Evolutionary conservation across 2,797 vertebrate species (phyloP).

Genomic region (Serranus cabrilla): DNA sequence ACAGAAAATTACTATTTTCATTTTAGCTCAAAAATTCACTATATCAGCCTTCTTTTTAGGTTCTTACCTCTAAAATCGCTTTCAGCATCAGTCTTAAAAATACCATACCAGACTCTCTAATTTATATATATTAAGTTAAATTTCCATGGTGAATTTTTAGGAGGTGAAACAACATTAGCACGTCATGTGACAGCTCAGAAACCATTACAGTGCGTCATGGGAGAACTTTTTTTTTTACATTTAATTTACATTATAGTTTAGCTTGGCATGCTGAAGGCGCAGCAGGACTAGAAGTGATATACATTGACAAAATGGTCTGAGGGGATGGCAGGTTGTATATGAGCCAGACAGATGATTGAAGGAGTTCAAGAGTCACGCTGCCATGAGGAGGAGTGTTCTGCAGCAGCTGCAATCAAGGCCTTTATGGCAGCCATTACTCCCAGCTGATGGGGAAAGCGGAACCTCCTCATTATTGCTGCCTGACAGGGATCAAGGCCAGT

Average conservation of each 20-base stretch:
- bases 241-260: slow-evolving; percentile 22
- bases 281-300: slow-evolving; percentile 14
- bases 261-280: slow-evolving; percentile 25
- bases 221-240: neutral
- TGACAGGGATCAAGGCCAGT: slow-evolving; percentile 70
- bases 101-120: neutral
- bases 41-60: too few species aligned
- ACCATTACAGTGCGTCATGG: neutral
- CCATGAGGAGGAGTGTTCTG: slow-evolving; percentile 53
- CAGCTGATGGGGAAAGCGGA: slow-evolving; percentile 65
- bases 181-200: neutral
- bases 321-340: slow-evolving; percentile 40
- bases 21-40: too few species aligned
- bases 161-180: neutral
- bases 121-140: neutral
- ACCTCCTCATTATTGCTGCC: slow-evolving; percentile 67
- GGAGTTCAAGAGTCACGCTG: slow-evolving; percentile 55
- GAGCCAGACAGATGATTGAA: slow-evolving; percentile 63
- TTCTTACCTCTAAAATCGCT: too few species aligned
- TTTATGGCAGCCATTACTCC: slow-evolving; percentile 71
- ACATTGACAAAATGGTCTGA: slow-evolving; percentile 39
- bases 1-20: too few species aligned
- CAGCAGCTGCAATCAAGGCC: slow-evolving; percentile 73
- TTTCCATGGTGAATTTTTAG: neutral
- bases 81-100: too few species aligned